These are phyloP conservation scores for Dascillus cervinus DNA, from an alignment of 2,888 invertebrate species.

Conservation along the genomic window DNA sequence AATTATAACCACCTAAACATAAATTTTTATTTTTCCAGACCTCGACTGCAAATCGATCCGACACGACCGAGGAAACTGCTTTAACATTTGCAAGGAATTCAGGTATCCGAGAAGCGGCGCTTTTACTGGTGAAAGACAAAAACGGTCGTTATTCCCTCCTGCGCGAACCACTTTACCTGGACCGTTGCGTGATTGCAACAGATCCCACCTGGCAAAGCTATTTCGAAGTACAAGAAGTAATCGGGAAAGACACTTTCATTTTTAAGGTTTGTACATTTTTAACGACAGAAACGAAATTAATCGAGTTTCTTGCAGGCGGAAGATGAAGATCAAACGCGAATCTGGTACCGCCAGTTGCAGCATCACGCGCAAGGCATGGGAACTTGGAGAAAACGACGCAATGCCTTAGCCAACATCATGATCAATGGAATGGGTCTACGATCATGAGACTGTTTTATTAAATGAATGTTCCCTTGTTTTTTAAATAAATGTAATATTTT, in stretches of 20 bases:
- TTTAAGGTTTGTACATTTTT: slow-evolving; percentile 65
- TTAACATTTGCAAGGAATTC: slow-evolving; percentile 41
- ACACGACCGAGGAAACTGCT: slow-evolving; percentile 17
- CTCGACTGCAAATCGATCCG: slow-evolving; percentile 15
- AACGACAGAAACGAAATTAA: neutral
- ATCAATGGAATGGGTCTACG: slow-evolving; percentile 69
- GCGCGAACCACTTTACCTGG: slow-evolving; percentile 84
- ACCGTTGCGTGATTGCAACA: slow-evolving; percentile 84
- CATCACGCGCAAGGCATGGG: slow-evolving; percentile 89
- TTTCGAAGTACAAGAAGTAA: slow-evolving; percentile 90
- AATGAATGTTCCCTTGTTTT: slow-evolving; percentile 4
- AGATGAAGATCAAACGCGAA: slow-evolving; percentile 74
- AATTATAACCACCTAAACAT: too few species aligned
- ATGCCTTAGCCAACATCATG: slow-evolving; percentile 95
- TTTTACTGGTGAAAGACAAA: slow-evolving; percentile 84
- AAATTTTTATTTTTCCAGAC: too few species aligned
- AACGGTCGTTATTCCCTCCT: slow-evolving; percentile 78
- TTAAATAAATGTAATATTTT: slow-evolving; percentile 27
- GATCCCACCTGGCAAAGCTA: slow-evolving; percentile 89
- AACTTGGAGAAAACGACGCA: slow-evolving; percentile 84
- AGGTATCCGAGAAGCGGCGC: slow-evolving; percentile 78
- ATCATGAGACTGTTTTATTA: slow-evolving; percentile 20
- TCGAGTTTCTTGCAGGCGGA: slow-evolving; percentile 63
- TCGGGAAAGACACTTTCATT: slow-evolving; percentile 87
- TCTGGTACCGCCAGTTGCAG: slow-evolving; percentile 86